These are phyloP conservation scores for Sminthopsis crassicaudata DNA, from an alignment of 2,113 vertebrate species.

Conservation along the genomic window DNA sequence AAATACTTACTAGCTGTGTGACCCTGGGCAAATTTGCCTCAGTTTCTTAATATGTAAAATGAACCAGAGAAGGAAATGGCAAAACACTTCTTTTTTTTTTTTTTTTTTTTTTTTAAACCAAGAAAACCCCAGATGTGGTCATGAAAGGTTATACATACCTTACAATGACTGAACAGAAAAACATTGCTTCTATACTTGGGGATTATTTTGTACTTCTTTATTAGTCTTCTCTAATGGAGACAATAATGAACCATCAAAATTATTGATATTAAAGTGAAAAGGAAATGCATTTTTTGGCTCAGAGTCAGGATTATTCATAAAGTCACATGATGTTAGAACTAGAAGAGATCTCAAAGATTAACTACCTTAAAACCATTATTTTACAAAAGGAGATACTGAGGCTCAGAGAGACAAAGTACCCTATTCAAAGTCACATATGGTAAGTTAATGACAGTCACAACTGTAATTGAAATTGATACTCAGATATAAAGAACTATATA, in stretches of 20 bases:
- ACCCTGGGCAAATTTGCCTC: neutral
- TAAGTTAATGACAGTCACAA: neutral
- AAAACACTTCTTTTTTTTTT: neutral
- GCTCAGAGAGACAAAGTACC: neutral
- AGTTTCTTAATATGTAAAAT: neutral
- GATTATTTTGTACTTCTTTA: neutral
- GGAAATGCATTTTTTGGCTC: neutral
- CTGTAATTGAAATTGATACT: slow-evolving; percentile 12
- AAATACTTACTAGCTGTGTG: neutral
- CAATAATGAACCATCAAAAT: slow-evolving; percentile 3
- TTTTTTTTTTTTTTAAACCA: too few relatives aligned
- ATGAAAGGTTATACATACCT: neutral
- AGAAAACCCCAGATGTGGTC: neutral
- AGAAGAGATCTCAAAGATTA: neutral
- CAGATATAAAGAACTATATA: neutral
- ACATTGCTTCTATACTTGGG: neutral
- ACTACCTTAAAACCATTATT: neutral
- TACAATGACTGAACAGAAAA: neutral
- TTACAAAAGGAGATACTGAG: neutral
- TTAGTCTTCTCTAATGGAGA: neutral
- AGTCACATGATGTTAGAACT: neutral
- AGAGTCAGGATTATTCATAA: neutral
- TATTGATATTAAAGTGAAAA: slow-evolving; percentile 28
- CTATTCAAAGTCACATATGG: neutral
- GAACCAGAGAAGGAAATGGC: neutral